phyloP scores from a whole-genome alignment of 2,888 invertebrate species.

The Spisula solida region DNA sequence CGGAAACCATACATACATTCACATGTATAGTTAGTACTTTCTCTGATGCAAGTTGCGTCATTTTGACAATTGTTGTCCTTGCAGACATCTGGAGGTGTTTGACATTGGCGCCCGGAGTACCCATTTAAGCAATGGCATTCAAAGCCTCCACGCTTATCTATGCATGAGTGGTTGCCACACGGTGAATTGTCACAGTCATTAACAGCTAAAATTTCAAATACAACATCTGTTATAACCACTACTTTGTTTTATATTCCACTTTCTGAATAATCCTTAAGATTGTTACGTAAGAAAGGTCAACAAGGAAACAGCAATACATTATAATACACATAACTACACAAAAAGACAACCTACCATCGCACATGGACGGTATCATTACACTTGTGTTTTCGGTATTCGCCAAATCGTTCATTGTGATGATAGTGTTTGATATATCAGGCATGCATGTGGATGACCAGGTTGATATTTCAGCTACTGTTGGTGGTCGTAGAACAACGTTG shows the following conservation, averaged over 20 bases:
- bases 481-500: not conserved
- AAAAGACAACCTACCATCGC: slow-evolving; percentile 34
- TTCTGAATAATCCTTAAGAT: not conserved
- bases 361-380: slow-evolving; percentile 42
- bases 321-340: too few relatives aligned
- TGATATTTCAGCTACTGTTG: slow-evolving; percentile 12
- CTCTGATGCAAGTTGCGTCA: slow-evolving; percentile 50
- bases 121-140: slow-evolving; percentile 50
- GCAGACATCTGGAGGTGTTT: slow-evolving; percentile 54
- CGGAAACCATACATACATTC: slow-evolving; percentile 50
- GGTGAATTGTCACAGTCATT: slow-evolving; percentile 52
- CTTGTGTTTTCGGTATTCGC: not conserved
- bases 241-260: too few relatives aligned
- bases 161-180: slow-evolving; percentile 45
- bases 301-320: too few relatives aligned
- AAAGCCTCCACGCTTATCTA: slow-evolving; percentile 44
- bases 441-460: slow-evolving; percentile 31
- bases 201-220: slow-evolving; percentile 27
- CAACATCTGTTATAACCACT: too few relatives aligned
- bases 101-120: slow-evolving; percentile 53
- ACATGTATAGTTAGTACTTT: slow-evolving; percentile 55
- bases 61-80: slow-evolving; percentile 43
- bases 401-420: slow-evolving; percentile 32
- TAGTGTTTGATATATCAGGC: slow-evolving; percentile 9
- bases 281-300: too few relatives aligned